Conservation (phyloP, 1,140 invertebrate species). For the Drosophila mayri region DNA sequence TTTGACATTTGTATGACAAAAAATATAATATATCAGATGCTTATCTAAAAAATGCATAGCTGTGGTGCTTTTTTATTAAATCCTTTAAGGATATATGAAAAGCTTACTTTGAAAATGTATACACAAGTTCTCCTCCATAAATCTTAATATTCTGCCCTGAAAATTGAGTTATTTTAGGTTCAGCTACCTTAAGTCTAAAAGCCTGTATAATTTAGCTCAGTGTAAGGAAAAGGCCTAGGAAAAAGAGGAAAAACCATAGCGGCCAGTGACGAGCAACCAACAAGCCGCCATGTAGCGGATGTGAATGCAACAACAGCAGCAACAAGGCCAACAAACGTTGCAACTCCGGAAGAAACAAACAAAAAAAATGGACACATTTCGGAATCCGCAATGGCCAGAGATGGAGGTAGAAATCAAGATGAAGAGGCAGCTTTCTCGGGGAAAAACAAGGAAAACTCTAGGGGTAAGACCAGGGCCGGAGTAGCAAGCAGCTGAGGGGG, state of each 20-base stretch:
- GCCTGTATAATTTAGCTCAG: neutral
- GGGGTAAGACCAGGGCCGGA: neutral
- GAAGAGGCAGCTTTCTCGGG: neutral
- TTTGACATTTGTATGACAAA: too few species aligned
- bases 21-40: too few species aligned
- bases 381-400: slow-evolving; percentile 1
- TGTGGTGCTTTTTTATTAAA: neutral
- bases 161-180: too few species aligned
- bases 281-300: slow-evolving; percentile 53
- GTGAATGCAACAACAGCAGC: slow-evolving; percentile 36
- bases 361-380: slow-evolving; percentile 18
- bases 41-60: neutral
- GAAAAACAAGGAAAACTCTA: neutral
- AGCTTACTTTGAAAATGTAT: too few species aligned
- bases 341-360: slow-evolving; percentile 17
- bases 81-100: neutral
- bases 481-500: neutral
- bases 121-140: too few species aligned
- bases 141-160: too few species aligned
- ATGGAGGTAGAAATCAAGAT: neutral
- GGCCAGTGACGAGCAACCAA: slow-evolving; percentile 6
- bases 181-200: too few species aligned
- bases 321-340: slow-evolving; percentile 8
- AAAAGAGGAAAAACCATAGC: slow-evolving; percentile 34
- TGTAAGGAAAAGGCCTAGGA: slow-evolving; percentile 4